Percentiles rank a stretch among this genome's conserved stretches.
phyloP scores from a whole-genome alignment of 2,113 vertebrate species.

The Chaetura pelagica region DNA sequence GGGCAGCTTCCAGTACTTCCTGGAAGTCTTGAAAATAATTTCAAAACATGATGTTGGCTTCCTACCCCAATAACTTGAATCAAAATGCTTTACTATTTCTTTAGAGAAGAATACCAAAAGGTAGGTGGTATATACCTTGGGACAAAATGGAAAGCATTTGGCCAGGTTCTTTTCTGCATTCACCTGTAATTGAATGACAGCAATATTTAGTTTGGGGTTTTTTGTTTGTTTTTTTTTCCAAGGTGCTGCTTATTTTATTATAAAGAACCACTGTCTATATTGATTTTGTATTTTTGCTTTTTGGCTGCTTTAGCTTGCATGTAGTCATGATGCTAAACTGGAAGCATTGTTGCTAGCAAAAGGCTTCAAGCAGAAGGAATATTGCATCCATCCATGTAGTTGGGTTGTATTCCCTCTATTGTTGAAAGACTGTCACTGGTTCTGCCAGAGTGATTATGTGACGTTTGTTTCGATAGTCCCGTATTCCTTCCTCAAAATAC shows the following conservation, averaged over 20 bases:
- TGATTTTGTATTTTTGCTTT: slow-evolving; percentile 9
- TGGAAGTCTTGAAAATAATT: slow-evolving; percentile 9
- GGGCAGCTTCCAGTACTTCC: slow-evolving; percentile 1
- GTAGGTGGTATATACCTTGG: background rate
- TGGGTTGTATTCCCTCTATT: background rate
- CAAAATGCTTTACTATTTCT: background rate
- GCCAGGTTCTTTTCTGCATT: background rate
- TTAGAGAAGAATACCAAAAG: slow-evolving; percentile 3
- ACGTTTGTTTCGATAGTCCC: background rate
- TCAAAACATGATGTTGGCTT: background rate
- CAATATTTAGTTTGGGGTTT: too few relatives aligned
- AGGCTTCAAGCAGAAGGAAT: background rate
- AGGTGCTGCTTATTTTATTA: background rate
- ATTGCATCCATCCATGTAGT: background rate
- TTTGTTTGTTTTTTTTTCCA: background rate
- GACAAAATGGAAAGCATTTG: background rate
- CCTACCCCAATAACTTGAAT: background rate
- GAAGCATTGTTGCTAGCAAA: background rate
- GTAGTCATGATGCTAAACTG: background rate
- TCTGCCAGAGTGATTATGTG: background rate
- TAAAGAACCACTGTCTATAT: background rate
- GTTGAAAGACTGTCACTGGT: background rate
- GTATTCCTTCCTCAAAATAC: background rate
- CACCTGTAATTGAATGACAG: background rate
- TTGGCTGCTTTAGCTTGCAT: slow-evolving; percentile 45